Conservation (phyloP, 2,113 vertebrate genomes). For the Hypocryptadius cinnamomeus region DNA sequence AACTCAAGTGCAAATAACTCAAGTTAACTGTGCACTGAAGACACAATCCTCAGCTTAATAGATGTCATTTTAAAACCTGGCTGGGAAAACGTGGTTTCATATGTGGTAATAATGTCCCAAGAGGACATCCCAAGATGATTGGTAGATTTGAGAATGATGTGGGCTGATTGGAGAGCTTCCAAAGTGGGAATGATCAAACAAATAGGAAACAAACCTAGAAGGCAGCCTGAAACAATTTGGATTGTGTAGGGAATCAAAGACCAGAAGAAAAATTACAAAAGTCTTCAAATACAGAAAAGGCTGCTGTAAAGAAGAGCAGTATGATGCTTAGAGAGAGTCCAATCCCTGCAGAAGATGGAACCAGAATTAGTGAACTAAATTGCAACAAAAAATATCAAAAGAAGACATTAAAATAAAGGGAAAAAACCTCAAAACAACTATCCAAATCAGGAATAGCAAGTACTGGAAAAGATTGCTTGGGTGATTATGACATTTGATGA, state of each 20-base stretch:
- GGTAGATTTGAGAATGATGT: background rate
- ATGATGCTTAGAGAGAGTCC: background rate
- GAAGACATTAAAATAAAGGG: background rate
- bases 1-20: slow-evolving; percentile 25
- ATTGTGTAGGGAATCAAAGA: background rate
- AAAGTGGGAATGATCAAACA: background rate
- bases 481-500: background rate
- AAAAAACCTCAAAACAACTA: rapidly evolving
- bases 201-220: background rate
- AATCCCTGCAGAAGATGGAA: background rate
- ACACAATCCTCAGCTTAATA: background rate
- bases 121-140: background rate
- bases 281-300: background rate
- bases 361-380: background rate
- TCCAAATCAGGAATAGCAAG: background rate
- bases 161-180: background rate
- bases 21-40: slow-evolving; percentile 18
- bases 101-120: background rate
- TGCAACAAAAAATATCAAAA: background rate
- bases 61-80: slow-evolving; percentile 3
- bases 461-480: background rate
- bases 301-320: background rate
- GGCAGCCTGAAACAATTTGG: background rate
- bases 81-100: background rate
- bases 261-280: background rate